phyloP scores from a whole-genome alignment of 2,888 invertebrate species.

The Nemotelus nigrinus region DNA sequence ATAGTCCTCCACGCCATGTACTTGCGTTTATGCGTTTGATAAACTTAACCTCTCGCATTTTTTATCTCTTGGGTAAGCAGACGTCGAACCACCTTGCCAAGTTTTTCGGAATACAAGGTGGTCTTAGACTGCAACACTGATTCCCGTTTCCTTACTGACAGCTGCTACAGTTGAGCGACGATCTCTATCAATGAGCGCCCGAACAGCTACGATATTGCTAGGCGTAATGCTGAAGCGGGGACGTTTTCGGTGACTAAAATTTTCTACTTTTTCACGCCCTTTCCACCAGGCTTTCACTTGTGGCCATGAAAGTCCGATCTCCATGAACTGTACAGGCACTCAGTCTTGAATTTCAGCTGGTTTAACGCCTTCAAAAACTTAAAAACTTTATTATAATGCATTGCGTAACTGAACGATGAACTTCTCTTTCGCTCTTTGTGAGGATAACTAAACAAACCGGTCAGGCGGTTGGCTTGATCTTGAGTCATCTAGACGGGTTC shows the following conservation, averaged over 20 bases:
- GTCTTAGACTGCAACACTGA: background rate
- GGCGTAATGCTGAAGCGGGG: background rate
- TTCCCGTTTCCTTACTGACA: background rate
- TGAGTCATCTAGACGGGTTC: background rate
- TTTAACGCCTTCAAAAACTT: background rate
- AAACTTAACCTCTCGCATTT: conserved; percentile 8
- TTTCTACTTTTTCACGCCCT: conserved; percentile 13
- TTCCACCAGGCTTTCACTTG: background rate
- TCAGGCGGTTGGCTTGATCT: conserved; percentile 2
- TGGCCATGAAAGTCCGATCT: conserved; percentile 1
- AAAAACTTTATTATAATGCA: conserved; percentile 20
- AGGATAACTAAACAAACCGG: conserved; percentile 15
- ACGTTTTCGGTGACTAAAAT: conserved; percentile 1
- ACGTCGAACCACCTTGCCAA: background rate
- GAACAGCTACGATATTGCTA: background rate
- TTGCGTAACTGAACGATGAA: conserved; percentile 5
- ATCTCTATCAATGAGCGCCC: background rate
- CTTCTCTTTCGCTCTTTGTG: background rate
- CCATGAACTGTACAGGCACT: conserved; percentile 1
- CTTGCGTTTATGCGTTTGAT: background rate
- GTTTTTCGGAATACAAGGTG: background rate
- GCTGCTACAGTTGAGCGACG: background rate
- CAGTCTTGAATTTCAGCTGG: background rate
- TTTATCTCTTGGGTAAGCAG: background rate
- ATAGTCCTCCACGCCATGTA: too few species aligned